Conservation (phyloP, 1,140 invertebrate species). For the Wiebesia pumilae region DNA sequence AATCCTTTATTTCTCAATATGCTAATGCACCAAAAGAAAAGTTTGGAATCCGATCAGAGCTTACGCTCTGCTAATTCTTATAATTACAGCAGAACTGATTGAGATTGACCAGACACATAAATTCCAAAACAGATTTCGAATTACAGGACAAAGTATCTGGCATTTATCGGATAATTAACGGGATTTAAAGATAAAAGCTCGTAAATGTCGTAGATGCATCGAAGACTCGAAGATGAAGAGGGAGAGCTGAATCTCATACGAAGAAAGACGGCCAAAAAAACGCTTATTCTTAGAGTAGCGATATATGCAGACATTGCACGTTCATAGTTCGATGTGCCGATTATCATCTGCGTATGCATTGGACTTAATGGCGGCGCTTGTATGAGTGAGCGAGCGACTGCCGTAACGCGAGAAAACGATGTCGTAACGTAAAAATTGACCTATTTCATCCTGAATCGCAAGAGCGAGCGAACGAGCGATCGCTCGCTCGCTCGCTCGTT, state of each 20-base stretch:
- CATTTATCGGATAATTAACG: too few species aligned
- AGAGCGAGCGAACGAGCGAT: conserved; percentile 3
- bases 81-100: too few species aligned
- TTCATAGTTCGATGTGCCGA: neutral
- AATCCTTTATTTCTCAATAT: too few species aligned
- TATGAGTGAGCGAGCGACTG: neutral
- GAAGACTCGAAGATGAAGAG: neutral
- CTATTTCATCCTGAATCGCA: conserved; percentile 54
- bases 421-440: conserved; percentile 57
- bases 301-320: neutral
- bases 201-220: too few species aligned
- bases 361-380: conserved; percentile 14
- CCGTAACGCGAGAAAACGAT: conserved; percentile 57
- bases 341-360: neutral
- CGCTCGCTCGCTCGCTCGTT: neutral
- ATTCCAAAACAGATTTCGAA: too few species aligned
- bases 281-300: neutral
- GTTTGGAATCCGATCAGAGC: too few species aligned
- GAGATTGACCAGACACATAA: too few species aligned
- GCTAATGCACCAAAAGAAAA: too few species aligned
- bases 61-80: too few species aligned
- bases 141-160: too few species aligned
- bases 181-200: too few species aligned
- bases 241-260: neutral
- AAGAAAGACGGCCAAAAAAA: neutral